Percentiles rank a stretch among this genome's conserved stretches.
Evolutionary conservation across 2,113 vertebrate genomes (phyloP).

Genomic region (Haemorhous mexicanus): DNA sequence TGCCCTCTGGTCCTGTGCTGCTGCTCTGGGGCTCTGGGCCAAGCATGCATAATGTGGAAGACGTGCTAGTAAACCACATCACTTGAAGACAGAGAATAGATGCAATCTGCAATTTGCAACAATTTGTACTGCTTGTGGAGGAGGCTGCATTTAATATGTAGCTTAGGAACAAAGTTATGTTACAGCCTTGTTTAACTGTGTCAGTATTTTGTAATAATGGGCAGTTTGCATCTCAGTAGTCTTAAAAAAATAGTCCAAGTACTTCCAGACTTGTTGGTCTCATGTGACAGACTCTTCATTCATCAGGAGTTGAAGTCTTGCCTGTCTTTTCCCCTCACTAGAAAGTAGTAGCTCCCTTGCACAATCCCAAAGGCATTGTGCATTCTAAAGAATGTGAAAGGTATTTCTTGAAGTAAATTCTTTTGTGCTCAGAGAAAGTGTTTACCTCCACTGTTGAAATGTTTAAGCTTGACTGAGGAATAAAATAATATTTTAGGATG

Average conservation of each 20-base stretch:
- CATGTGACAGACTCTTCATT: background rate
- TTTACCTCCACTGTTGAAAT: background rate
- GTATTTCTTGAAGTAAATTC: conserved; percentile 14
- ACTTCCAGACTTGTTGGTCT: background rate
- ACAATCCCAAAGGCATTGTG: background rate
- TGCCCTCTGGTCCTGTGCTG: conserved; percentile 34
- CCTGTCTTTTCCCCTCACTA: background rate
- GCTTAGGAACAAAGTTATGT: background rate
- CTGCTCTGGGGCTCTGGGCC: conserved; percentile 3
- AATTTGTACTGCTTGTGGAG: background rate
- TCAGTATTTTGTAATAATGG: background rate
- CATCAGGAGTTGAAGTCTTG: background rate
- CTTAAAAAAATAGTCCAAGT: background rate
- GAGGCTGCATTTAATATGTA: background rate
- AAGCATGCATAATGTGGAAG: background rate
- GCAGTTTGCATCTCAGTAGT: background rate
- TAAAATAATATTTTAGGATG: background rate
- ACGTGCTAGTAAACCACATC: background rate
- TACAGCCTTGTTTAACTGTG: background rate
- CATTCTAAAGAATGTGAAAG: background rate
- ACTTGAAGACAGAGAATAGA: background rate
- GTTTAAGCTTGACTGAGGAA: background rate
- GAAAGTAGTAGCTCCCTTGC: background rate
- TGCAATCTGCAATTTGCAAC: conserved; percentile 34
- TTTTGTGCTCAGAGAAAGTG: background rate